Evolutionary conservation across 2,113 vertebrate genomes (phyloP), one percentile per base, ranked within the genome.

Genomic region (Raphicerus campestris): DNA sequence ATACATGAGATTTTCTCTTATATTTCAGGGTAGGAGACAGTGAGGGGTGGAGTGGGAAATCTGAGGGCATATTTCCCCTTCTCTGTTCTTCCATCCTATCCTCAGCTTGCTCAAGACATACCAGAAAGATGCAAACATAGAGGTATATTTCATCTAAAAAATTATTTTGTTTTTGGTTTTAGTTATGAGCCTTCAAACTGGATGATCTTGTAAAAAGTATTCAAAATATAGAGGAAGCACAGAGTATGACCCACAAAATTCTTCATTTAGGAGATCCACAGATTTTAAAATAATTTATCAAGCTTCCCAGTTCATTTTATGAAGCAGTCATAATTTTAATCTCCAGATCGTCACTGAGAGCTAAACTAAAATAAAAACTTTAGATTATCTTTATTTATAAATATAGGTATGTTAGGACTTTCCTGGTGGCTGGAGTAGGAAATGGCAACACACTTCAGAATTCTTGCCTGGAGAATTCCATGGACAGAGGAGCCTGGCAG

Each of bases 161-260:
- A 86, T 26, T 61, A 70, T 87, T 93, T 49, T 89, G 32, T 15
- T 78, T 97, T 87, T 95, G 51, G 32, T 75, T 60, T 93, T 87
- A 89, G 39, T 58, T 84, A 35, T 83, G 83, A 86, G 78, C 26
- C 75, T 89, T 26, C 39, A 77, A 56, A 22, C 30, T 19, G 42
- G 13, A 24, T 61, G 49, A 63, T n/a, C 45, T 85, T 63, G 2
- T 66, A 92, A 84, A 39, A 96, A 93, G 19, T 89, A 35, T 87
- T 93, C 58, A 89, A 83, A 96, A 96, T 87, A 89, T 1, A 19
- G 53, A 32, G 53, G 39, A 86, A 7, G 45, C 87, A 87, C 14
- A 83, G 5, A 91, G 30, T 55, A 26, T 90, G 45, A 85, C 22
- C 30, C 45, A 30, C 16, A 11, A 24, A 53, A 63, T 60, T 14